A percentile compares a stretch with the other conserved stretches of the same genome.
Conservation (phyloP, 2,797 vertebrate species). For the Sebastes itinus region DNA sequence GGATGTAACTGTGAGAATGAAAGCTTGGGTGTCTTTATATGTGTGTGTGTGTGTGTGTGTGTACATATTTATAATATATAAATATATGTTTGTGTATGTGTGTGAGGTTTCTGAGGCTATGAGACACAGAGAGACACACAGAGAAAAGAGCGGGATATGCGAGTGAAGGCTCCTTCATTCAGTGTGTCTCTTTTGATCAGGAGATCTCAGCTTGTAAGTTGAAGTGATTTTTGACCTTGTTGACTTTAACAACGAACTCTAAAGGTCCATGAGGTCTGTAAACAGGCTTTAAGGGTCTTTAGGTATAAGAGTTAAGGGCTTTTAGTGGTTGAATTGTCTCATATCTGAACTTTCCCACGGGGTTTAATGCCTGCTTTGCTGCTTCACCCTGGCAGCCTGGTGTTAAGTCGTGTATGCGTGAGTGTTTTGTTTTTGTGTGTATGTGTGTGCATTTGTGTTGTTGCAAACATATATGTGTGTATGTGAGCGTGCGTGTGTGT, state of each 20-base stretch:
- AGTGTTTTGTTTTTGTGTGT: slow-evolving; percentile 29
- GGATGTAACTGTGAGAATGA: background rate
- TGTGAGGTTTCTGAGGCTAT: background rate
- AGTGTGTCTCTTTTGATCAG: slow-evolving; percentile 31
- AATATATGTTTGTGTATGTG: background rate
- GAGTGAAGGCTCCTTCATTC: slow-evolving; percentile 24
- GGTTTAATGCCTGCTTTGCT: slow-evolving; percentile 48
- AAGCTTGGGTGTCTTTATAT: background rate
- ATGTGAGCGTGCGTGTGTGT: slow-evolving; percentile 7
- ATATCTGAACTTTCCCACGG: slow-evolving; percentile 75
- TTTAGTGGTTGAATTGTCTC: slow-evolving; percentile 59
- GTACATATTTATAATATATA: background rate
- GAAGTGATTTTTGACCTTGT: slow-evolving; percentile 56
- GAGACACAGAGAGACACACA: background rate
- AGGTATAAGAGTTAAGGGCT: slow-evolving; percentile 46
- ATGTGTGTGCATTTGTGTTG: slow-evolving; percentile 2
- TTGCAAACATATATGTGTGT: slow-evolving; percentile 17
- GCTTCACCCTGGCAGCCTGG: slow-evolving; percentile 33
- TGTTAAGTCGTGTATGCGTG: slow-evolving; percentile 15
- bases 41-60: background rate
- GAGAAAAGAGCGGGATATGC: background rate
- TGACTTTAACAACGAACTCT: slow-evolving; percentile 39
- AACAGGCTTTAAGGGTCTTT: slow-evolving; percentile 33
- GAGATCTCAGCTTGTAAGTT: slow-evolving; percentile 18
- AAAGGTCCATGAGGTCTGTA: slow-evolving; percentile 27